Evolutionary conservation across 64 coral and sea anemone species (phyloP), one percentile per base, ranked within the genome.

Genomic region (Dendronephthya gigantea): DNA sequence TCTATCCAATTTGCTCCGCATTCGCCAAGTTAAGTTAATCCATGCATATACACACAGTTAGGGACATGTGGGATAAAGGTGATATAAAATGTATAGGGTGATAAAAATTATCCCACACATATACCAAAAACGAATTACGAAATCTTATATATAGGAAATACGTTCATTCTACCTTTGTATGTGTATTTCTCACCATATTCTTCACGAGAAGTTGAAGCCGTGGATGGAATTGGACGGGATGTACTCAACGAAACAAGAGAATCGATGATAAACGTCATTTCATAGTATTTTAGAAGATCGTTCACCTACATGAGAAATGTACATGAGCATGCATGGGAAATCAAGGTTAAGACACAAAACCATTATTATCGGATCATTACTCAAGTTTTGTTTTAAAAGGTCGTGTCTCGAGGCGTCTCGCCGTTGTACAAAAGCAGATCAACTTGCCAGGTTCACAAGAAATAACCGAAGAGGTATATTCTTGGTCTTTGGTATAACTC

Each of bases 241-340:
- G 27, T 36, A 29, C 36, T 79, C 8, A 79, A 17, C 2, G 29
- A 29, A 29, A 79, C 0, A 17, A 79, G 22, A 19, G 72, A 79
- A 34, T 79, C 32, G 16, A 79, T 79, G 10, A 79, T 79, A 39
- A 79, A 79, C 72, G 72, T 79, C 36, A 79, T 36, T 34, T 79
- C 72, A 79, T 39, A 79, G 32, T 79, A 79, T 2, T 35, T 79
- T 10, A 79, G 72, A 15, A 79, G 11, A 16, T 79, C 30, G 22
- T 34, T 17, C 27, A 39, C 72, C 72, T 79, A 79, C 12, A 74
- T 12, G 29, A 39, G 29, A 13, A 39, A 2, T 17, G n/a, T n/a
- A n/a, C n/a, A n/a, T n/a, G n/a, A n/a, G n/a, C n/a, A n/a, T n/a
- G n/a, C n/a, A n/a, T n/a, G n/a, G n/a, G n/a, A n/a, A n/a, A n/a